Evolutionary conservation across 1,140 invertebrate genomes (phyloP), one percentile per base, ranked within the genome.

Genomic region (Papilio helenus): DNA sequence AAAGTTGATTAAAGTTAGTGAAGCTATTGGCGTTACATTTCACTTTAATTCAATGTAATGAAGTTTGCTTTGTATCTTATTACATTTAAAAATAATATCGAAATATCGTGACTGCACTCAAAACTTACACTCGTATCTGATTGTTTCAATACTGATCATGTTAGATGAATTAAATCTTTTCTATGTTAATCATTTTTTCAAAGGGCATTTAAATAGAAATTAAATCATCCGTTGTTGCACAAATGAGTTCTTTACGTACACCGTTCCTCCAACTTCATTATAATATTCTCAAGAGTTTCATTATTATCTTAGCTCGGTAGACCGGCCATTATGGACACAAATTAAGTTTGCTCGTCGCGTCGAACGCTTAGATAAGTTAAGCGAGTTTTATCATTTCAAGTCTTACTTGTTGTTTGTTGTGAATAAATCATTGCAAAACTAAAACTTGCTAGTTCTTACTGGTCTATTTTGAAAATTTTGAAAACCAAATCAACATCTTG

Each of bases 241-340:
- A 26, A 61, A 61, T 61, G 58, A 61, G 23, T 61, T 26, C 23
- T 61, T 9, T 14, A 16, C 9, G 20, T 26, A 23, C 20, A 26
- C 12, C 58, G 23, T 61, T 61, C 58, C 12, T 26, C 10, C 20
- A 61, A 61, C 58, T 61, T 61, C 12, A 61, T 61, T 61, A 29
- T 61, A 61, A 61, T 61, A 61, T 26, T 61, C 58, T 61, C 23
- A 61, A 61, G 58, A 29, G 2, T 61, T 61, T 61, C 12, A 29
- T 26, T 61, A 61, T 61, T 61, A 26, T 61, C 20, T 26, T 61
- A 7, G 58, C 23, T 61, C 23, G 14, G 58, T 61, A 61, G 23
- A 61, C 3, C 23, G 23, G 9, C 23, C 23, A 26, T 61, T 61
- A 12, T 61, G 20, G 26, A n/a, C 4, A 16, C 23, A 68, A 29